These are phyloP conservation scores for Papilio glaucus DNA, from an alignment of 1,140 invertebrate genomes.

Conservation along the genomic window DNA sequence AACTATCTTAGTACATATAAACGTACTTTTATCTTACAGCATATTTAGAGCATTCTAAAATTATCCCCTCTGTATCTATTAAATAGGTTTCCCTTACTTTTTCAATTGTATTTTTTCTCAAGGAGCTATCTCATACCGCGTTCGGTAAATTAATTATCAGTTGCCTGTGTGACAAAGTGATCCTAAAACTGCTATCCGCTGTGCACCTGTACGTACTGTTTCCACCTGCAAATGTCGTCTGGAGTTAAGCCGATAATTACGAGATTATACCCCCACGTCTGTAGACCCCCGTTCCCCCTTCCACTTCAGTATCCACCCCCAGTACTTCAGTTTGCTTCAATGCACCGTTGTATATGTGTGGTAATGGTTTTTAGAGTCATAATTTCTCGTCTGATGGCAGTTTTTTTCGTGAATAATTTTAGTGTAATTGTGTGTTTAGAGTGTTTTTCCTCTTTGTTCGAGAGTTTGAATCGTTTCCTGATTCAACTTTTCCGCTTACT, in stretches of 20 bases:
- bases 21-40: too few relatives aligned
- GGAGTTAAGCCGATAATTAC: conserved; percentile 79
- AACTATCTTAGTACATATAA: too few relatives aligned
- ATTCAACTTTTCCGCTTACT: conserved; percentile 43
- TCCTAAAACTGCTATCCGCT: conserved; percentile 61
- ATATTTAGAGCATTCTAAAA: too few relatives aligned
- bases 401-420: conserved; percentile 72
- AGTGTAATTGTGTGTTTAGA: conserved; percentile 66
- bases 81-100: too few relatives aligned
- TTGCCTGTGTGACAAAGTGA: conserved; percentile 58
- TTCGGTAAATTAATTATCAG: conserved; percentile 67
- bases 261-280: conserved; percentile 71
- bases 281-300: conserved; percentile 53
- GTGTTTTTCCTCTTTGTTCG: conserved; percentile 49
- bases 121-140: too few relatives aligned
- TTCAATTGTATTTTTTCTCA: too few relatives aligned
- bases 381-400: conserved; percentile 77
- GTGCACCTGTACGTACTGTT: conserved; percentile 59
- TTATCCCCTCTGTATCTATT: too few relatives aligned
- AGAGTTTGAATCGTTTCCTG: conserved; percentile 46
- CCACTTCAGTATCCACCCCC: conserved; percentile 50
- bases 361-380: conserved; percentile 77
- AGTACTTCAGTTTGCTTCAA: conserved; percentile 67
- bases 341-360: conserved; percentile 73
- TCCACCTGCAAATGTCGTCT: conserved; percentile 76